These are phyloP conservation scores for Psilopsiagon aurifrons DNA, from an alignment of 2,113 vertebrate species.

Conservation along the genomic window DNA sequence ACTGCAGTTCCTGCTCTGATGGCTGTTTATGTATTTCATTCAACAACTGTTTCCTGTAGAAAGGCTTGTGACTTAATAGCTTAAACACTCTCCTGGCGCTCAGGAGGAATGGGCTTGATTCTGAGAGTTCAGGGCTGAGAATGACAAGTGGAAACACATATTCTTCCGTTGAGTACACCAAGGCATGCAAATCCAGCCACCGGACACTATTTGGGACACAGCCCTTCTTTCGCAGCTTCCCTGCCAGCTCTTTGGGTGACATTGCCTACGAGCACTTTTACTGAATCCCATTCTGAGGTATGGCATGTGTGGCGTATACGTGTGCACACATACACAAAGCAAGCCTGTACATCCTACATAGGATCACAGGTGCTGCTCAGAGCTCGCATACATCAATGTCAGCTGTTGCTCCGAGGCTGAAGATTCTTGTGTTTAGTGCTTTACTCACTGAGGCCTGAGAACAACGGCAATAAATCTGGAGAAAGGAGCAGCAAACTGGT, in stretches of 20 bases:
- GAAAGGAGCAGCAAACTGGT: background rate
- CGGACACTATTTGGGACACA: background rate
- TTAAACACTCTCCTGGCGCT: background rate
- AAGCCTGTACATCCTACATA: background rate
- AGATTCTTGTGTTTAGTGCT: background rate
- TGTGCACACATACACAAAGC: no score
- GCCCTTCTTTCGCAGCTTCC: background rate
- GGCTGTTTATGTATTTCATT: conserved; percentile 38
- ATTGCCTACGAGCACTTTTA: background rate
- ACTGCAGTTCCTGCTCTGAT: conserved; percentile 17
- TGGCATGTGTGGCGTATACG: accelerated
- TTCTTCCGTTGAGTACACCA: background rate
- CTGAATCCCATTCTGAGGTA: background rate
- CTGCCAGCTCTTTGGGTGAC: background rate
- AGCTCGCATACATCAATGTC: background rate
- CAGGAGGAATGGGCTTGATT: background rate
- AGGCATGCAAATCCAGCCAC: background rate
- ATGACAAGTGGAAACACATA: conserved; percentile 22
- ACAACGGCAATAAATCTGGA: background rate
- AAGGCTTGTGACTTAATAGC: conserved; percentile 20
- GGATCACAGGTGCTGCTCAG: background rate
- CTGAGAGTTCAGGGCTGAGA: background rate
- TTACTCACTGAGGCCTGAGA: background rate
- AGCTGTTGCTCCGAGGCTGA: background rate
- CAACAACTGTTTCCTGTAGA: conserved; percentile 34